phyloP scores from a whole-genome alignment of 2,113 vertebrate species.

The Dicaeum eximium region DNA sequence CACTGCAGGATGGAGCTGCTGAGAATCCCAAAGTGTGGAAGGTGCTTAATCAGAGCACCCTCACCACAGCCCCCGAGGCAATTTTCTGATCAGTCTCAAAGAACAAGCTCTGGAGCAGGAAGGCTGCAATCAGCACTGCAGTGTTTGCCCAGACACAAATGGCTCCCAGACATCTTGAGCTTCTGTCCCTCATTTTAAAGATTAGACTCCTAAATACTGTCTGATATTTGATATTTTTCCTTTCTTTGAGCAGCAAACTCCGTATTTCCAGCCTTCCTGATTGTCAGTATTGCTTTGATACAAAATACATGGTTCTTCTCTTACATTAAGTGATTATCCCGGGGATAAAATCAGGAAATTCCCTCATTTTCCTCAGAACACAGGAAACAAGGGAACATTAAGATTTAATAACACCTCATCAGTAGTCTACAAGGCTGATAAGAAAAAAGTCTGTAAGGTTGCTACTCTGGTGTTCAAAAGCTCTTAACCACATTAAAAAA shows the following conservation, averaged over 20 bases:
- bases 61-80: not conserved
- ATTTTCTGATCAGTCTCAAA: not conserved
- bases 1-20: not conserved
- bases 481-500: slow-evolving; percentile 1
- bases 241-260: not conserved
- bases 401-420: slow-evolving; percentile 63
- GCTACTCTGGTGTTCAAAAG: slow-evolving; percentile 5
- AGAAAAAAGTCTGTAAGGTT: not conserved
- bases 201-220: not conserved
- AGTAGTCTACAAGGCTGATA: slow-evolving; percentile 20
- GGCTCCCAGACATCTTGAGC: not conserved
- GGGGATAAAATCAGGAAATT: slow-evolving; percentile 46
- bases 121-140: not conserved
- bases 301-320: slow-evolving; percentile 1
- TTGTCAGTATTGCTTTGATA: slow-evolving; percentile 36
- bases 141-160: not conserved
- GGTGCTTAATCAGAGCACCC: not conserved
- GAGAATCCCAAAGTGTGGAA: not conserved
- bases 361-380: slow-evolving; percentile 49
- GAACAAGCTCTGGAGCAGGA: not conserved
- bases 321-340: slow-evolving; percentile 49
- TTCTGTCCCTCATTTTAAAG: not conserved
- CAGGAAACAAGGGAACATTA: slow-evolving; percentile 62
- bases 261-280: not conserved
- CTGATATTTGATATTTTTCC: not conserved